phyloP scores from a whole-genome alignment of 2,113 vertebrate genomes.

The Gallinago undulata region DNA sequence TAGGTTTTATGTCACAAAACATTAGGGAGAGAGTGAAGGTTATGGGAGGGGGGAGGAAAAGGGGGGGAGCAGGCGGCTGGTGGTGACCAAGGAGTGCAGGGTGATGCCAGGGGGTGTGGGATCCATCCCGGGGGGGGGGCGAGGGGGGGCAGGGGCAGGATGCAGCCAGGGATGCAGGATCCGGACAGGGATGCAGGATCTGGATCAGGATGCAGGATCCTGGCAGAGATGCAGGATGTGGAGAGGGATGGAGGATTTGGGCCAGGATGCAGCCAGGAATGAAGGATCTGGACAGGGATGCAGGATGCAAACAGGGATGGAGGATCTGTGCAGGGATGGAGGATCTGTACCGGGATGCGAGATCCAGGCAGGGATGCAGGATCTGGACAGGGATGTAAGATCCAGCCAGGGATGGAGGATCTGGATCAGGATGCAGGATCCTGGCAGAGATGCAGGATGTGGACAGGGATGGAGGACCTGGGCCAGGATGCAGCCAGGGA shows the following conservation, averaged over 20 bases:
- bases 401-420: background rate
- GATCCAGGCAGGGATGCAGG: background rate
- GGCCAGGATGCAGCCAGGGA: background rate
- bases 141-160: no score
- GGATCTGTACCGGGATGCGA: no score
- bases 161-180: no score
- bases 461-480: background rate
- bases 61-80: background rate
- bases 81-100: background rate
- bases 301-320: no score
- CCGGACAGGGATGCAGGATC: no score
- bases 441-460: background rate
- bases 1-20: conserved; percentile 78
- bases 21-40: conserved; percentile 70
- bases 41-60: background rate
- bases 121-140: background rate
- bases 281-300: no score
- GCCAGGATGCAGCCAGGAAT: no score
- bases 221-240: no score
- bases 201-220: no score
- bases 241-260: no score
- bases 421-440: accelerated
- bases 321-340: no score
- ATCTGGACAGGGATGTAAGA: background rate
- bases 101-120: no score